phyloP scores from a whole-genome alignment of 2,113 vertebrate genomes.

The Amphilophus citrinellus region DNA sequence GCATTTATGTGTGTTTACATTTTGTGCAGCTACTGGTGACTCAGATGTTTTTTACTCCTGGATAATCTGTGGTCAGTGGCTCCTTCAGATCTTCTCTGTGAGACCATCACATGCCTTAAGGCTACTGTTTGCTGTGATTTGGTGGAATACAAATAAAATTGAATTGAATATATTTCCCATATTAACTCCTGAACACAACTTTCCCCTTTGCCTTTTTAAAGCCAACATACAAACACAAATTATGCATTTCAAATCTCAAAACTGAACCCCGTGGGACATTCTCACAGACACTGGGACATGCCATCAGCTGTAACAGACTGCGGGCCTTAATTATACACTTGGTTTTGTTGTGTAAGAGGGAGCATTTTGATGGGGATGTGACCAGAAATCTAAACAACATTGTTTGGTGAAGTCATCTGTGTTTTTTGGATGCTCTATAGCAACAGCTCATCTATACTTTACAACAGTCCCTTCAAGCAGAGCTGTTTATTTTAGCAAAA shows the following conservation, averaged over 20 bases:
- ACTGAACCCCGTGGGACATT: background rate
- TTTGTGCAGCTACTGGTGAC: background rate
- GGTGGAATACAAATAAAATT: too few relatives aligned
- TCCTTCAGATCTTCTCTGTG: background rate
- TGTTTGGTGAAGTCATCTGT: background rate
- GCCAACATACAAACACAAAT: background rate
- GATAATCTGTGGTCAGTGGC: background rate
- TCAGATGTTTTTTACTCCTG: background rate
- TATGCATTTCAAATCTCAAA: background rate
- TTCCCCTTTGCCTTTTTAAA: background rate
- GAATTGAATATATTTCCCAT: background rate
- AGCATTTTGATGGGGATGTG: background rate
- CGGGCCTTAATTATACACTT: slow-evolving; percentile 2
- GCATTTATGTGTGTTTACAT: background rate
- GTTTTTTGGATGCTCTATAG: background rate
- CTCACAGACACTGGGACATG: background rate
- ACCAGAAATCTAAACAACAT: background rate
- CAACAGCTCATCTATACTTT: background rate
- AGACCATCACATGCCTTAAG: background rate
- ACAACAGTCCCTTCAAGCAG: background rate
- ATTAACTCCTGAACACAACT: background rate
- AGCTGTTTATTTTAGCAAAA: background rate
- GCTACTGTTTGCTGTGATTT: too few relatives aligned
- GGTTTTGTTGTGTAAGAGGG: background rate
- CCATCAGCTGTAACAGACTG: background rate